phyloP scores from a whole-genome alignment of 1,140 invertebrate species.

The Centruroides sculpturatus region DNA sequence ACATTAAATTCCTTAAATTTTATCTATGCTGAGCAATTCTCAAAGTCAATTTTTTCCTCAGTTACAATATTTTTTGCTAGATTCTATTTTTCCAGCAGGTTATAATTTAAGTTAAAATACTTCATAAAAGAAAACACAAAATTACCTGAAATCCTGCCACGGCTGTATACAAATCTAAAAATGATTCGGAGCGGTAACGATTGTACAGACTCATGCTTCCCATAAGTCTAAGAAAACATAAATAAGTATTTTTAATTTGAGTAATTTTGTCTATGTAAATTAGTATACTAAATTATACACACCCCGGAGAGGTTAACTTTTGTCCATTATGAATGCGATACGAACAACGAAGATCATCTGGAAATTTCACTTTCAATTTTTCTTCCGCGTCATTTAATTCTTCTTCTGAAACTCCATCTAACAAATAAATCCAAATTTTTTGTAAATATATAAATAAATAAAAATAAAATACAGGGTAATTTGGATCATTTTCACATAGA shows the following conservation, averaged over 20 bases:
- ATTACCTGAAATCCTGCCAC: conserved; percentile 12
- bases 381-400: conserved; percentile 18
- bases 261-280: no score
- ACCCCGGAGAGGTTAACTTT: conserved; percentile 14
- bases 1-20: no score
- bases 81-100: no score
- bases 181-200: conserved; percentile 12
- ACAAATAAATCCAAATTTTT: neutral
- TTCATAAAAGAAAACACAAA: no score
- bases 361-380: conserved; percentile 17
- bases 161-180: conserved; percentile 12
- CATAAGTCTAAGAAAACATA: conserved; percentile 13
- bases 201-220: conserved; percentile 14
- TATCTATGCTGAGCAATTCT: no score
- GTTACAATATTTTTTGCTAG: no score
- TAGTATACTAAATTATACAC: neutral
- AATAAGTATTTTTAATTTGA: neutral
- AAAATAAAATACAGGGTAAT: no score
- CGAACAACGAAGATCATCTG: conserved; percentile 22
- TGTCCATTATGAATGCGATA: conserved; percentile 25
- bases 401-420: conserved; percentile 19
- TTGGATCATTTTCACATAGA: no score
- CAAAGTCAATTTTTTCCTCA: no score
- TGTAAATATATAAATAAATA: no score
- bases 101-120: no score